Conservation (phyloP, 2,888 invertebrate genomes). For the Clistopyga incitator region DNA sequence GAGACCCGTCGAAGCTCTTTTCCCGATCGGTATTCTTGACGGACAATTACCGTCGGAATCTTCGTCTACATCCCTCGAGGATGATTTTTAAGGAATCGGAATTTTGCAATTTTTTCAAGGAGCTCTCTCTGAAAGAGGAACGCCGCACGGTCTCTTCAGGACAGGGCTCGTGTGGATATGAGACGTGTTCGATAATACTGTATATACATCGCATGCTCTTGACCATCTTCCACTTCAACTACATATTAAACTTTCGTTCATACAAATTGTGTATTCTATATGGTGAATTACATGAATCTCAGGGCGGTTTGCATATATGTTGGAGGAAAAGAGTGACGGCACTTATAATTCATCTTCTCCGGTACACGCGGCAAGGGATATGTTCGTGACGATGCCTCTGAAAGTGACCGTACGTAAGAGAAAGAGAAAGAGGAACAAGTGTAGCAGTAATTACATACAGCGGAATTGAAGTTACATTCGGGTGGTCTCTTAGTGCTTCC, state of each 20-base stretch:
- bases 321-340: constrained; percentile 40
- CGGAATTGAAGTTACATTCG: background rate
- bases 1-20: constrained; percentile 11
- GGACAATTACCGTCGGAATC: constrained; percentile 22
- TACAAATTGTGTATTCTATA: constrained; percentile 55
- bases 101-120: background rate
- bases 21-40: constrained; percentile 15
- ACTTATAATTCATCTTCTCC: constrained; percentile 35
- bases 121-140: background rate
- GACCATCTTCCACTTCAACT: constrained; percentile 32
- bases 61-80: constrained; percentile 17
- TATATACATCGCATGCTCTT: constrained; percentile 35
- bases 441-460: constrained; percentile 18
- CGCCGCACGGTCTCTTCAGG: background rate
- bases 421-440: constrained; percentile 12
- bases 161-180: background rate
- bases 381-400: constrained; percentile 38
- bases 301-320: constrained; percentile 44
- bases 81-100: constrained; percentile 33
- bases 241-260: constrained; percentile 39
- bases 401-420: constrained; percentile 11
- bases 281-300: constrained; percentile 41
- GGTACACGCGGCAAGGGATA: background rate
- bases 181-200: constrained; percentile 1
- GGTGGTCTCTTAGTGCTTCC: background rate